Percentiles rank a stretch among this genome's conserved stretches.
Evolutionary conservation across 2,797 vertebrate species (phyloP).

Genomic region (Lacerta viridis): DNA sequence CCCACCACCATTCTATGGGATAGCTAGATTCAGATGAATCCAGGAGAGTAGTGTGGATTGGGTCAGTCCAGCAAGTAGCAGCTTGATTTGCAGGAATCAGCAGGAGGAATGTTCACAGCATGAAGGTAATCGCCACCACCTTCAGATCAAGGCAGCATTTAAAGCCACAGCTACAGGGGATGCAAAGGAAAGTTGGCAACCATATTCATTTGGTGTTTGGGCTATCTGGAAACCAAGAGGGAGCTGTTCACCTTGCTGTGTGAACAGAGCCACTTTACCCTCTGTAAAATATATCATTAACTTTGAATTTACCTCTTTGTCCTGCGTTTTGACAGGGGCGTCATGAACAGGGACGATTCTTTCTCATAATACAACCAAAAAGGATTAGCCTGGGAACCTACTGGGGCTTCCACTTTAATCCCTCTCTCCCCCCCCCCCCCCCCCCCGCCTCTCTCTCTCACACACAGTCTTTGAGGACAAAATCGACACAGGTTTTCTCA

Average conservation of each 20-base stretch:
- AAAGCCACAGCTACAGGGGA: neutral
- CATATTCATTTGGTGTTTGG: neutral
- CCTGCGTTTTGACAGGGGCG: constrained; percentile 40
- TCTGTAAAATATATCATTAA: neutral
- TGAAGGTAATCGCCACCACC: neutral
- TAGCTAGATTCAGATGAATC: too few species aligned
- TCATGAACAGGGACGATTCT: constrained; percentile 2
- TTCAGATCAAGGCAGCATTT: neutral
- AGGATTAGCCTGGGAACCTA: constrained; percentile 36
- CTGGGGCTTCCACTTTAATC: constrained; percentile 42
- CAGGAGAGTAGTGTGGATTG: too few species aligned
- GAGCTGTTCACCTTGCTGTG: neutral
- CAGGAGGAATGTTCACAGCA: neutral
- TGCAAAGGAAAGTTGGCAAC: neutral
- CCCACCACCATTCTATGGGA: too few species aligned
- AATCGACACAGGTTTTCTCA: constrained; percentile 42
- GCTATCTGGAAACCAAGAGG: neutral
- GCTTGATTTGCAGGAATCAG: neutral
- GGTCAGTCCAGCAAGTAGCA: too few species aligned
- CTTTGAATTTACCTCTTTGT: neutral
- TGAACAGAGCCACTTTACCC: accelerated
- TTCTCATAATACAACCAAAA: constrained; percentile 16
- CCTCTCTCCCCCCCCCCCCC: neutral
- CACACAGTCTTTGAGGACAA: neutral
- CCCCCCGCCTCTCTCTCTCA: constrained; percentile 2